Conservation (phyloP, 2,888 invertebrate species). For the Troides aeacus region DNA sequence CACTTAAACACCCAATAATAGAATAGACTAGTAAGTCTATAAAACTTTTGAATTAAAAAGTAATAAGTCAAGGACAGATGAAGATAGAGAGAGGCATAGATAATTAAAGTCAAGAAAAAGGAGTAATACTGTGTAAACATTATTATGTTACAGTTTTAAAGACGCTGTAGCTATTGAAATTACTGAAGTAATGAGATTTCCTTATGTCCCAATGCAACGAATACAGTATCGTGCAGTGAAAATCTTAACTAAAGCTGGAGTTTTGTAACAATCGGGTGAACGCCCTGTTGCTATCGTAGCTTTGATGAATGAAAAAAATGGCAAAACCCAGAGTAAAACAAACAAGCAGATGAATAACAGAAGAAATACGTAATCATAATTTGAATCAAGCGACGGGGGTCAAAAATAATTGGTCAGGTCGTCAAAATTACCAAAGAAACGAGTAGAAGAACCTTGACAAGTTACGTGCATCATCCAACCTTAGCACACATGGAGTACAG, state of each 20-base stretch:
- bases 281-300: no score
- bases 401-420: constrained; percentile 28
- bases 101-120: background rate
- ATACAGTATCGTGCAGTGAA: no score
- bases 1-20: background rate
- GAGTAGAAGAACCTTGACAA: constrained; percentile 26
- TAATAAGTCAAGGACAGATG: background rate
- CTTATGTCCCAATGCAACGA: no score
- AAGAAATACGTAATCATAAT: constrained; percentile 14
- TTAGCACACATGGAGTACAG: constrained; percentile 19
- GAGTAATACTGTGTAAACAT: no score
- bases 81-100: background rate
- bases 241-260: no score
- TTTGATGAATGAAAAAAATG: background rate
- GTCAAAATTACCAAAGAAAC: constrained; percentile 24
- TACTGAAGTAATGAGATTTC: no score
- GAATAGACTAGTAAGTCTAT: background rate
- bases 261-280: no score
- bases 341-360: constrained; percentile 1
- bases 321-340: background rate
- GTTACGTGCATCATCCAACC: constrained; percentile 23
- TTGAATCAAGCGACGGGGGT: constrained; percentile 22
- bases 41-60: background rate
- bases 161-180: no score
- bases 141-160: no score